Evolutionary conservation across 2,888 invertebrate species (phyloP).

Genomic region (Protonemura montana): DNA sequence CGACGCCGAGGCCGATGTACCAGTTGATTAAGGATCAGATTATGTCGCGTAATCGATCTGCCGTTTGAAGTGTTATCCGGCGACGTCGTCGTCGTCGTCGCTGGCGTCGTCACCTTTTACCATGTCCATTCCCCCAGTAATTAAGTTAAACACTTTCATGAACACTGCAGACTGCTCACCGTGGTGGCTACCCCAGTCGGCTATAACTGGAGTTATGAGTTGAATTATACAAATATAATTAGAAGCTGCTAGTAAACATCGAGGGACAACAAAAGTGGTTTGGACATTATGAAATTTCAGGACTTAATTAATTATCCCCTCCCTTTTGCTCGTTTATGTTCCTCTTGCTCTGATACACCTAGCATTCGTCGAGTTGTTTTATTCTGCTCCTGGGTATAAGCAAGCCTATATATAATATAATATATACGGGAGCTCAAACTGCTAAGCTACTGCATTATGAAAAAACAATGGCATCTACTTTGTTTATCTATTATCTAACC

Average conservation of each 20-base stretch:
- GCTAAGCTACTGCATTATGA: slow-evolving; percentile 5
- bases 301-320: slow-evolving; percentile 7
- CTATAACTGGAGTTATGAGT: slow-evolving; percentile 19
- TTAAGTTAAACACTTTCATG: neutral
- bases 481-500: slow-evolving; percentile 12
- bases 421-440: neutral
- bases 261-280: slow-evolving; percentile 3
- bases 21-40: slow-evolving; percentile 12
- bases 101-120: neutral
- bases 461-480: neutral
- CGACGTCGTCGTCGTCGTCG: neutral
- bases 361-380: neutral
- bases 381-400: neutral
- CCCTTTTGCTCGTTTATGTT: neutral
- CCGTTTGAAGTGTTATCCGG: slow-evolving; percentile 12
- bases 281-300: slow-evolving; percentile 20
- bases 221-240: slow-evolving; percentile 13
- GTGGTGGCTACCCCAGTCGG: neutral
- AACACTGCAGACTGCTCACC: neutral
- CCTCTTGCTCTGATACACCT: neutral
- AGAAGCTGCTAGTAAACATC: neutral
- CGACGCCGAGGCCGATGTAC: slow-evolving; percentile 1
- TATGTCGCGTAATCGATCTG: slow-evolving; percentile 12
- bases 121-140: neutral
- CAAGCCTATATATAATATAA: neutral